These are phyloP conservation scores for Zygogramma bicolorata DNA, from an alignment of 2,888 invertebrate genomes.

Conservation along the genomic window DNA sequence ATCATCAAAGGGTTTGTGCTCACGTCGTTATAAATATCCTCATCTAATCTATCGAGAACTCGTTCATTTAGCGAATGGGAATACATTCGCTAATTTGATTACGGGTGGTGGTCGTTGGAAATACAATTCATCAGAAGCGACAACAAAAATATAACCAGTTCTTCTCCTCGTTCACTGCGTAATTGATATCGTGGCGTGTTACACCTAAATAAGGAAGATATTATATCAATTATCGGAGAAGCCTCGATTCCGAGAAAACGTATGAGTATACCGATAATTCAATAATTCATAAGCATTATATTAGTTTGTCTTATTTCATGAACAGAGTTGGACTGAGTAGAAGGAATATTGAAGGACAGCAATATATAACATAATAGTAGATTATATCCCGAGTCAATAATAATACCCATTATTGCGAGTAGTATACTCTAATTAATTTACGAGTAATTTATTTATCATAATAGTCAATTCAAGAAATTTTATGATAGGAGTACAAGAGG, in stretches of 20 bases:
- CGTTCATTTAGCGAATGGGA: background rate
- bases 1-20: no score
- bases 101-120: background rate
- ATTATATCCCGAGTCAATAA: no score
- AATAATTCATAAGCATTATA: constrained; percentile 5
- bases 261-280: background rate
- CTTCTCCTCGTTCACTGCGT: background rate
- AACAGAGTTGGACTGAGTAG: background rate
- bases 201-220: background rate
- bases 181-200: background rate
- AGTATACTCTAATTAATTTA: no score
- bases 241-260: background rate
- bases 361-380: no score
- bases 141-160: background rate
- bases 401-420: no score
- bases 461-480: no score
- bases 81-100: background rate
- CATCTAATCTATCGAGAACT: background rate
- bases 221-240: background rate
- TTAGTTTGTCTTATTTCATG: background rate
- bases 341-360: no score
- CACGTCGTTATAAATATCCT: background rate
- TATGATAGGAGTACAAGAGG: no score
- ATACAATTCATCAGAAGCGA: background rate
- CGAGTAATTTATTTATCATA: no score